These are phyloP conservation scores for Chrysemys picta DNA, from an alignment of 2,113 vertebrate species.

Conservation along the genomic window DNA sequence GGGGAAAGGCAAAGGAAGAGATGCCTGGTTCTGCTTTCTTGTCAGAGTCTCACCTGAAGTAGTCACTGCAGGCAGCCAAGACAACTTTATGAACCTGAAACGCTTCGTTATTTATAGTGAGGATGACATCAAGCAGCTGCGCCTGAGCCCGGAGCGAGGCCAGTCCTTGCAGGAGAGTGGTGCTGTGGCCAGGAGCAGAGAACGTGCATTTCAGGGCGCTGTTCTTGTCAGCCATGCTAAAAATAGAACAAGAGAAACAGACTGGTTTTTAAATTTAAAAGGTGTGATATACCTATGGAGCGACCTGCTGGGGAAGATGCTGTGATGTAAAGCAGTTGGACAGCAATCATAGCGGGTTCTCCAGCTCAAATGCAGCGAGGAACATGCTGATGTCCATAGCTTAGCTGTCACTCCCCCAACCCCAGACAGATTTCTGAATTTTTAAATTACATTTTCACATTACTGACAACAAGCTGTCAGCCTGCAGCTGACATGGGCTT, in stretches of 20 bases:
- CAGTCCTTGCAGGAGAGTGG: slow-evolving; percentile 92
- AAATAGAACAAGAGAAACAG: slow-evolving; percentile 70
- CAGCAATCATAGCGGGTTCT: not conserved
- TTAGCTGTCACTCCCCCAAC: not conserved
- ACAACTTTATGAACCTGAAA: slow-evolving; percentile 97
- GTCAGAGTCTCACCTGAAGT: slow-evolving; percentile 89
- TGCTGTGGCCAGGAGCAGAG: slow-evolving; percentile 93
- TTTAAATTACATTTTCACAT: fast-evolving
- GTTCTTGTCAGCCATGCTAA: slow-evolving; percentile 94
- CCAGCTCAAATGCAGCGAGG: slow-evolving; percentile 19
- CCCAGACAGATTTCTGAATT: not conserved
- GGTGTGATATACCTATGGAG: slow-evolving; percentile 21
- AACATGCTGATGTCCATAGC: slow-evolving; percentile 20
- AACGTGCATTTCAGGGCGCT: slow-evolving; percentile 93
- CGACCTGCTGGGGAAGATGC: not conserved
- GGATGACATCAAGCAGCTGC: slow-evolving; percentile 93
- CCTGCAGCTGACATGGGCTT: not conserved
- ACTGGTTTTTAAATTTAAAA: slow-evolving; percentile 37
- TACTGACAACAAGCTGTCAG: not conserved
- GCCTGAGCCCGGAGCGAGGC: slow-evolving; percentile 90
- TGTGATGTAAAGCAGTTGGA: not conserved
- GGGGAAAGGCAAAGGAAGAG: not conserved
- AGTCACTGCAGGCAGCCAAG: slow-evolving; percentile 97
- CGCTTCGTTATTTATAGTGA: slow-evolving; percentile 91
- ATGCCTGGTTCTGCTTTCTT: not conserved